Evolutionary conservation across 2,113 vertebrate species (phyloP).

Genomic region (Lasiurus borealis): DNA sequence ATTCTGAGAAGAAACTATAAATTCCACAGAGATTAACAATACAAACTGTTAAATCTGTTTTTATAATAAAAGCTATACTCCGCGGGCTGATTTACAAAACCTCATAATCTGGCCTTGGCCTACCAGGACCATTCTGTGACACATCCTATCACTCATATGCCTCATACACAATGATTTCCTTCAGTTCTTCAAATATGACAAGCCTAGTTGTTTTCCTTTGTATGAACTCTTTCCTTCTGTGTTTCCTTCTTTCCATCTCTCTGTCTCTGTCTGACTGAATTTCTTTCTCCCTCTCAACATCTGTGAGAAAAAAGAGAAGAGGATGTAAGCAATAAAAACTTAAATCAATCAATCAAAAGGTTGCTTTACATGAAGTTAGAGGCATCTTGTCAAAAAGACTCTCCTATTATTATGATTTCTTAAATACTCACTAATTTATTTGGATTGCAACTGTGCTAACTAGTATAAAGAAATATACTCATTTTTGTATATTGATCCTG

Average conservation of each 20-base stretch:
- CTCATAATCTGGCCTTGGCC: background rate
- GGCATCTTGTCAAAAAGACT: background rate
- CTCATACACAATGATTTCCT: background rate
- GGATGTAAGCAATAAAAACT: too few relatives aligned
- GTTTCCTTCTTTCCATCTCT: background rate
- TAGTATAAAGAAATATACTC: slow-evolving; percentile 9
- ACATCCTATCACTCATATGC: background rate
- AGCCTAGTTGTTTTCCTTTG: background rate
- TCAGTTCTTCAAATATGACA: background rate
- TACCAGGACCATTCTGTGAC: background rate
- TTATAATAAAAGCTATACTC: background rate
- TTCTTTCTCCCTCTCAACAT: background rate
- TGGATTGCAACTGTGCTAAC: too few relatives aligned
- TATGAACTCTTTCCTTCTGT: background rate
- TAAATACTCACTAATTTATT: background rate
- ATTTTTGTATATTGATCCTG: background rate
- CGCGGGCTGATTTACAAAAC: background rate
- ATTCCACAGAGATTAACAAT: background rate
- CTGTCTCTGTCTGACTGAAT: background rate
- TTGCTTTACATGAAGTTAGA: slow-evolving; percentile 2
- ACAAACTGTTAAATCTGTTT: background rate
- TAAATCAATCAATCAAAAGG: too few relatives aligned
- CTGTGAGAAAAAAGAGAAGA: too few relatives aligned
- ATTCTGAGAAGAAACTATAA: background rate
- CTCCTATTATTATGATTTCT: background rate